These are phyloP conservation scores for Diaprepes abbreviatus DNA, from an alignment of 2,888 invertebrate species.

Conservation along the genomic window DNA sequence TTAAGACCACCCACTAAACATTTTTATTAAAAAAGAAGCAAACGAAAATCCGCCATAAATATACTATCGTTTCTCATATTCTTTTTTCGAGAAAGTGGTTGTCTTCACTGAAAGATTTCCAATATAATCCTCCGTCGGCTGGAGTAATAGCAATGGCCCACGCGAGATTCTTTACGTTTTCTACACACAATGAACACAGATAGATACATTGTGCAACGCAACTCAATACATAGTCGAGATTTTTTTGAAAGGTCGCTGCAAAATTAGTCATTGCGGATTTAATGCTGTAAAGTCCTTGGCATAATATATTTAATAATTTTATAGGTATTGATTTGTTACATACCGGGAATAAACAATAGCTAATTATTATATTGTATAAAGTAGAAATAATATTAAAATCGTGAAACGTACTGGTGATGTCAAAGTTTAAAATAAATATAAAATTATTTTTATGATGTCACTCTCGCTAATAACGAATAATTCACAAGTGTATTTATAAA, in stretches of 20 bases:
- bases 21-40: too few species aligned
- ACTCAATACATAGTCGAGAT: constrained; percentile 44
- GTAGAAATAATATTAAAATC: constrained; percentile 11
- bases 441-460: constrained; percentile 21
- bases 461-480: background rate
- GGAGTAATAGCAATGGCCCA: constrained; percentile 19
- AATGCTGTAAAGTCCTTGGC: constrained; percentile 50
- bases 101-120: too few species aligned
- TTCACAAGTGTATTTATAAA: constrained; percentile 3
- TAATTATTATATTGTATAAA: constrained; percentile 34
- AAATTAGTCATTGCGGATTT: constrained; percentile 51
- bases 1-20: too few species aligned
- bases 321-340: constrained; percentile 40
- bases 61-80: too few species aligned
- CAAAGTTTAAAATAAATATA: constrained; percentile 37
- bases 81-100: too few species aligned
- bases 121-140: too few species aligned
- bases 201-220: constrained; percentile 41
- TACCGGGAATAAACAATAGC: constrained; percentile 43
- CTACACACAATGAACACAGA: constrained; percentile 42
- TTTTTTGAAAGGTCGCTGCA: constrained; percentile 50
- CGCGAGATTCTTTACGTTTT: constrained; percentile 46
- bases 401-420: constrained; percentile 21
- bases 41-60: too few species aligned
- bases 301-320: constrained; percentile 49